A percentile compares a stretch with the other conserved stretches of the same genome.
Evolutionary conservation across 2,888 invertebrate species (phyloP).

Genomic region (Julus scanicus): DNA sequence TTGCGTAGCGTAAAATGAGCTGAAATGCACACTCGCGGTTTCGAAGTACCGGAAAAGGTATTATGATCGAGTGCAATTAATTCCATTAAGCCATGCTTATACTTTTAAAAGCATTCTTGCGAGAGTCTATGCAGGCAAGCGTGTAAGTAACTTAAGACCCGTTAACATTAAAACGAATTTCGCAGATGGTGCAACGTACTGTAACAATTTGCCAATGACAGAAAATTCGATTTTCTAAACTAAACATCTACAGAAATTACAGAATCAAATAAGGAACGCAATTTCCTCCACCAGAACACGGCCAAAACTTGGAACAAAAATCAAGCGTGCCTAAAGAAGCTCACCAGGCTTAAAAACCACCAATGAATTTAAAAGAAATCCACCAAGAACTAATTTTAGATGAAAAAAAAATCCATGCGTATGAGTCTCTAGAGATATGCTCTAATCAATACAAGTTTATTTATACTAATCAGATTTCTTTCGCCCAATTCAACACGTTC

Average conservation of each 20-base stretch:
- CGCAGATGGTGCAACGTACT: not conserved
- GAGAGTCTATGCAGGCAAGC: not conserved
- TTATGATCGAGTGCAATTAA: not conserved
- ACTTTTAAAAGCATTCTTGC: slow-evolving; percentile 2
- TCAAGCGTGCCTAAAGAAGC: too few species aligned
- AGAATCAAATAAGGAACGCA: too few species aligned
- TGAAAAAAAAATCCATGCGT: too few species aligned
- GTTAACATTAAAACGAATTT: not conserved
- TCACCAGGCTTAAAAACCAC: too few species aligned
- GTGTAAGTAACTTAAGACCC: not conserved
- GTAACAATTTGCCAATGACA: not conserved
- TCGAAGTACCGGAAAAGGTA: not conserved
- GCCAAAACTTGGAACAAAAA: too few species aligned
- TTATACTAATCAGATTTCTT: too few species aligned
- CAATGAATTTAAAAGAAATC: too few species aligned
- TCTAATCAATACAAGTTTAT: too few species aligned
- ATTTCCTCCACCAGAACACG: too few species aligned
- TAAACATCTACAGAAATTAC: not conserved
- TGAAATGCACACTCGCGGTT: not conserved
- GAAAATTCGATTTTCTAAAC: not conserved
- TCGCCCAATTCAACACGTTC: too few species aligned
- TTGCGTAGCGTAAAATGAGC: not conserved
- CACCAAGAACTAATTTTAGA: too few species aligned
- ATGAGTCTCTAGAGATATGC: too few species aligned
- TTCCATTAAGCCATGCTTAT: not conserved